A percentile compares a stretch with the other conserved stretches of the same genome.
phyloP scores from a whole-genome alignment of 2,797 vertebrate genomes.

The Halcyon chelicuti region DNA sequence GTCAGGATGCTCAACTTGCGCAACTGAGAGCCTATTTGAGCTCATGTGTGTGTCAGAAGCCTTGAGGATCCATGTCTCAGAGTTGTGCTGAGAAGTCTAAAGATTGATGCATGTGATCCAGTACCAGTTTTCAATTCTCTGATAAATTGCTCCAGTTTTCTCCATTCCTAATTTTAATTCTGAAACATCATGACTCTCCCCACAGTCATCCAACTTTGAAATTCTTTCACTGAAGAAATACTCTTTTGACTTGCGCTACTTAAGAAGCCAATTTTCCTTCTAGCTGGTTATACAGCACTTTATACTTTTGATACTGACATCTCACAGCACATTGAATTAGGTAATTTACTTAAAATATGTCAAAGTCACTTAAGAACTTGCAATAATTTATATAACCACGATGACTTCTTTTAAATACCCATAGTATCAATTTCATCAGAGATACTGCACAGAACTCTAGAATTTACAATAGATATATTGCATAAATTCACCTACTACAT shows the following conservation, averaged over 20 bases:
- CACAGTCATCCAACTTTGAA: background rate
- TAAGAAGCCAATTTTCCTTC: background rate
- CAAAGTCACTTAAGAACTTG: background rate
- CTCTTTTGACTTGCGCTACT: background rate
- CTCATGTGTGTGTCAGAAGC: accelerated
- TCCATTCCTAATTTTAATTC: background rate
- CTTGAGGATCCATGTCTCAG: background rate
- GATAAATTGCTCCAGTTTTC: background rate
- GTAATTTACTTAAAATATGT: background rate
- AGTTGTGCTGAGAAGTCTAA: background rate
- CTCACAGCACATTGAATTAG: background rate
- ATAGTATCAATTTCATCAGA: background rate
- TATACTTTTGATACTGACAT: background rate
- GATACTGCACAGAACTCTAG: background rate
- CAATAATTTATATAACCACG: background rate
- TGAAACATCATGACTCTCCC: background rate
- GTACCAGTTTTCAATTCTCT: background rate
- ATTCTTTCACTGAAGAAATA: background rate
- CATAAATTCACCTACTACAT: background rate
- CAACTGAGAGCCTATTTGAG: background rate
- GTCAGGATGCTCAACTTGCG: background rate
- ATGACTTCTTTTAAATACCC: background rate
- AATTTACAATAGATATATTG: background rate
- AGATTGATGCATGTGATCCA: background rate
- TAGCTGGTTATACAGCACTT: background rate